Evolutionary conservation across 2,797 vertebrate species (phyloP).

Genomic region (Natrix natrix): DNA sequence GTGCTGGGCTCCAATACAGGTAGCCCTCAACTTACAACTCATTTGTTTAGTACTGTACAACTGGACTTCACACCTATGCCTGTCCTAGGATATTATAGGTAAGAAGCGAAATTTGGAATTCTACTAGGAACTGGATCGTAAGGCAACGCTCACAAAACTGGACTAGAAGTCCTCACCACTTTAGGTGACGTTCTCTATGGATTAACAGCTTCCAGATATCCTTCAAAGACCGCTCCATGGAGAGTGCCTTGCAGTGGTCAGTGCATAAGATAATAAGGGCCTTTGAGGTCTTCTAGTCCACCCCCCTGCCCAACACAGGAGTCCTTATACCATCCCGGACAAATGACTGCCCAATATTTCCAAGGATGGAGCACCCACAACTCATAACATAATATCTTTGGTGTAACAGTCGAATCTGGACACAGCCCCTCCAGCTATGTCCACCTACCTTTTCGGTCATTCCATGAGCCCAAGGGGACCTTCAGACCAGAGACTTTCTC

Average conservation of each 20-base stretch:
- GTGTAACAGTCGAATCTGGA: background rate
- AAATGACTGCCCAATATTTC: too few species aligned
- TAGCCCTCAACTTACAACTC: background rate
- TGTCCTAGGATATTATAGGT: background rate
- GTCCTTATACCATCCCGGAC: too few species aligned
- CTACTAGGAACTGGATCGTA: background rate
- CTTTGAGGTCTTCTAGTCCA: background rate
- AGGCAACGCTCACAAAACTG: background rate
- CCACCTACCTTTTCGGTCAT: background rate
- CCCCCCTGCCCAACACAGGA: too few species aligned
- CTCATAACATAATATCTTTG: background rate
- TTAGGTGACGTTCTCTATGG: background rate
- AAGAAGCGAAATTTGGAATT: background rate
- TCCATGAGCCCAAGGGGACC: background rate
- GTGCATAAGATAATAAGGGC: background rate
- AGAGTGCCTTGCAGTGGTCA: background rate
- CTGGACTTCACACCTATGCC: background rate
- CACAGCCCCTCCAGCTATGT: background rate
- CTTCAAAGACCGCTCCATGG: background rate
- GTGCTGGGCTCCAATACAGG: background rate
- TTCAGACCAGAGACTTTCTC: background rate
- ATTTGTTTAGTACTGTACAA: background rate
- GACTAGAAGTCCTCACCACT: background rate
- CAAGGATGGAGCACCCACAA: too few species aligned
- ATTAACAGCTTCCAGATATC: background rate